These are phyloP conservation scores for Phycodurus eques DNA, from an alignment of 2,113 vertebrate species.

Conservation along the genomic window DNA sequence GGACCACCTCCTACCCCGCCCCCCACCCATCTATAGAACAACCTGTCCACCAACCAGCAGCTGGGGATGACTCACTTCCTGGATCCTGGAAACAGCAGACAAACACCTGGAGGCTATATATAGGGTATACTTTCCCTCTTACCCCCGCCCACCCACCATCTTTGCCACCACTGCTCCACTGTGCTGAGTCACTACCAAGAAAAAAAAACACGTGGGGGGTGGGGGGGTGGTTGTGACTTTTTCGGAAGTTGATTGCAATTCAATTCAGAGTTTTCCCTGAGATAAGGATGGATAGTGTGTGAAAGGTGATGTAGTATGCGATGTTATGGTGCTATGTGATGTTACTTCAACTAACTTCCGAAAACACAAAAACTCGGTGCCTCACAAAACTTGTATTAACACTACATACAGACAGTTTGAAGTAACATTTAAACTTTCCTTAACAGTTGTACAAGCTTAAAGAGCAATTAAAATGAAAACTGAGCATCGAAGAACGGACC, in stretches of 20 bases:
- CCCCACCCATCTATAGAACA: conserved; percentile 30
- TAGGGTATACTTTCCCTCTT: conserved; percentile 73
- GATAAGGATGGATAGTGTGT: background rate
- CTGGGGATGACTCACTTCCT: conserved; percentile 58
- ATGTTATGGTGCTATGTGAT: background rate
- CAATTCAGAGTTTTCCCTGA: no score
- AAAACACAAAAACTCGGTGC: no score
- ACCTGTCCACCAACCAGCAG: conserved; percentile 33
- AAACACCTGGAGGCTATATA: conserved; percentile 76
- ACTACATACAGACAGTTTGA: no score
- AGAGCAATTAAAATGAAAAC: no score
- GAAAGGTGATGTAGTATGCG: background rate
- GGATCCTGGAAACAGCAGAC: conserved; percentile 35
- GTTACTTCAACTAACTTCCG: background rate
- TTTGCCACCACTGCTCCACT: conserved; percentile 57
- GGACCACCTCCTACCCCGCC: conserved; percentile 5
- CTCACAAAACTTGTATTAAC: no score
- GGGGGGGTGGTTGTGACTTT: background rate
- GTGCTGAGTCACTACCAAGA: conserved; percentile 47
- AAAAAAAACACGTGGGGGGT: background rate
- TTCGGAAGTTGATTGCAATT: background rate
- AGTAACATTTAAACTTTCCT: background rate
- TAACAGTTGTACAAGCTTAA: no score
- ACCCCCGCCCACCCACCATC: conserved; percentile 41
- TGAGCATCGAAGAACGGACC: no score